Percentiles rank a stretch among this genome's conserved stretches.
Evolutionary conservation across 1,140 invertebrate species (phyloP).

Genomic region (Notospermus geniculatus): DNA sequence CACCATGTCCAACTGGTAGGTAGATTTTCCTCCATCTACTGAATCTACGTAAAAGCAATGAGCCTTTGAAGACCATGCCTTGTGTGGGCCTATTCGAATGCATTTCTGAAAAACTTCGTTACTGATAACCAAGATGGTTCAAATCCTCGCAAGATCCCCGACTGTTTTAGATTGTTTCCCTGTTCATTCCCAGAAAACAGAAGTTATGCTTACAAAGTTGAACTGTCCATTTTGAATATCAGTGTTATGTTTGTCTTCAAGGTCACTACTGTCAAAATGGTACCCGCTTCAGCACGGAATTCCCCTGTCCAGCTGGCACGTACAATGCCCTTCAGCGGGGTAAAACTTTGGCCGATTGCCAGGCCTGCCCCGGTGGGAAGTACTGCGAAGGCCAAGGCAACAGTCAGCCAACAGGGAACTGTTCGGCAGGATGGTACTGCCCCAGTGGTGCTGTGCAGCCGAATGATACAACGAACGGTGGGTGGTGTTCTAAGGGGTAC

Average conservation of each 20-base stretch:
- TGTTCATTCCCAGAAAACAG: no score
- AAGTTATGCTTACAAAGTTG: no score
- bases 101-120: no score
- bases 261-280: conserved; percentile 50
- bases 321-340: conserved; percentile 39
- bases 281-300: conserved; percentile 35
- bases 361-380: conserved; percentile 40
- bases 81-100: no score
- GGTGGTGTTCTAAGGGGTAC: conserved; percentile 41
- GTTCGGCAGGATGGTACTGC: conserved; percentile 49
- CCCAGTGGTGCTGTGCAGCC: conserved; percentile 34
- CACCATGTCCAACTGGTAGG: conserved; percentile 38
- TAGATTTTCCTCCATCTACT: not conserved
- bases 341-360: conserved; percentile 29
- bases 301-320: conserved; percentile 39
- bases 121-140: no score
- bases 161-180: no score
- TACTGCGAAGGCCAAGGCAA: conserved; percentile 46
- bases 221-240: no score
- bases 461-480: conserved; percentile 42
- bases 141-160: no score
- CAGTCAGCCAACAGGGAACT: conserved; percentile 43
- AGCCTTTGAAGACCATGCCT: not conserved
- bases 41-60: not conserved
- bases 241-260: conserved; percentile 17